Base-by-base conservation (phyloP, 2,797 vertebrate genomes). In the Rhinophrynus dorsalis region DNA sequence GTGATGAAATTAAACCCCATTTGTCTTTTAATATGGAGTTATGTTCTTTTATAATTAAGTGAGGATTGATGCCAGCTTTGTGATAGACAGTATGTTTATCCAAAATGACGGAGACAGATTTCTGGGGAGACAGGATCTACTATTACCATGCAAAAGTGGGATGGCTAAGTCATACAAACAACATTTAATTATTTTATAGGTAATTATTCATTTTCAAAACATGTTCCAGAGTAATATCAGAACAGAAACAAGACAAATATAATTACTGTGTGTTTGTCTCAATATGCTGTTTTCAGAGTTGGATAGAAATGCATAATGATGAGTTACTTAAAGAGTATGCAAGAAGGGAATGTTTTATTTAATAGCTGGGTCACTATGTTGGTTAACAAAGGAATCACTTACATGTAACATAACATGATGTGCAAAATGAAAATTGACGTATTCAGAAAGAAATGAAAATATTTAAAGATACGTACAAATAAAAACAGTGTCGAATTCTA, bases 91-190 rank as follows among this genome's bases (percentile, higher is more conserved):
- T 84, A 81, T 88, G 89, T 90, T 94, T 91, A 95, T 94, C 84
- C 82, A 82, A 92, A 84, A 85, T 92, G 94, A 96, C 84, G 75
- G 87, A 94, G 92, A 95, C 90, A 87, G 92, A 96, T 95, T 94
- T 94, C 88, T 83, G 85, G 81, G 89, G 90, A 90, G 89, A 90
- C 82, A 89, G 82, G 84, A 79, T 88, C 84, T 85, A 84, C 85
- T 90, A 89, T 89, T 92, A 82, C 83, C 86, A 47, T 88, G 89
- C 92, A 89, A 87, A 89, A 89, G 86, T 84, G 88, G 84, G 86
- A 86, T 79, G 82, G 87, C 80, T 82, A 85, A 78, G 86, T 90
- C 88, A 87, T 88, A 86, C 86, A 88, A 92, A 86, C 82, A 86
- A 74, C 80, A 83, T 85, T 90, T 89, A 88, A 91, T 90, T 90